A percentile compares a stretch with the other conserved stretches of the same genome.
These are phyloP conservation scores for human (Homo sapiens) DNA, from an alignment of 2,113 vertebrate species.

Conservation along the genomic window GRCh38 chr15:73565501-73566000, in stretches of 20 bases:
- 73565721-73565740: constrained; percentile 45
- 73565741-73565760: neutral
- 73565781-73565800: neutral
- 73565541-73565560: constrained; percentile 96
- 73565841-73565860: neutral
- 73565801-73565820: neutral
- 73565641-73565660: constrained; percentile 62
- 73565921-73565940: constrained; percentile 21
- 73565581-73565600: constrained; percentile 95
- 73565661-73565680: neutral
- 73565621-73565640: constrained; percentile 80
- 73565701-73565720: constrained; percentile 40
- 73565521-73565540: constrained; percentile 98
- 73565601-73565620: constrained; percentile 88
- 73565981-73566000: neutral
- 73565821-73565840: neutral
- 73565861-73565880: neutral
- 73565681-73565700: neutral
- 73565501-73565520: constrained; percentile 93
- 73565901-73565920: neutral
- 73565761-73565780: neutral
- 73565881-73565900: neutral
- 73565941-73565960: neutral
- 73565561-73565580: constrained; percentile 94
- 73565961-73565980: neutral